These are phyloP conservation scores for Phthorimaea operculella DNA, from an alignment of 1,140 invertebrate genomes.

Conservation along the genomic window DNA sequence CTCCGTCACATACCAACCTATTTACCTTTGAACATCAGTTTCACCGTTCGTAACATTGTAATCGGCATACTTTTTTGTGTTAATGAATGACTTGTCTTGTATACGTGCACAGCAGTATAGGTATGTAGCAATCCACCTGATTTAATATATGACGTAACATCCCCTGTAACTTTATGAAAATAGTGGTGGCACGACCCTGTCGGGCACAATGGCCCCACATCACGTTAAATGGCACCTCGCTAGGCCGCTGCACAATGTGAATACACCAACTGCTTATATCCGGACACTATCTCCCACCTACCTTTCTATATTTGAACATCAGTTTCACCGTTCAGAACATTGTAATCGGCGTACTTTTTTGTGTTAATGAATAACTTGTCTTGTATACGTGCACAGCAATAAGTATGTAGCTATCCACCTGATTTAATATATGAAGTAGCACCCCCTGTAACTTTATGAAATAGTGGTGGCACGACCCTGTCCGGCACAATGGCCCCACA, in stretches of 20 bases:
- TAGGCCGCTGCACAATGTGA: background rate
- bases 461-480: background rate
- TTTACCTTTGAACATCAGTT: too few species aligned
- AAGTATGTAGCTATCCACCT: background rate
- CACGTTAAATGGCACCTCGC: background rate
- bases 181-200: background rate
- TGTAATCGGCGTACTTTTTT: too few species aligned
- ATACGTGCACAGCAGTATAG: too few species aligned
- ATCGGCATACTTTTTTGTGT: too few species aligned
- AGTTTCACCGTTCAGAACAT: background rate
- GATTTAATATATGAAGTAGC: too few species aligned
- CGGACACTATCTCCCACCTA: background rate
- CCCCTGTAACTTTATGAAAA: background rate
- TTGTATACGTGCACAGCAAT: too few species aligned
- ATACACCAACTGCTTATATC: constrained; percentile 1
- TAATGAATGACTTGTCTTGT: too few species aligned
- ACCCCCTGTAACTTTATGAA: background rate
- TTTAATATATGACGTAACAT: too few species aligned
- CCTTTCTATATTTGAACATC: background rate
- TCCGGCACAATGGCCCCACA: constrained; percentile 2
- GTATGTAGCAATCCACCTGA: too few species aligned
- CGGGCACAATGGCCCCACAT: constrained; percentile 3
- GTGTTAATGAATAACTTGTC: too few species aligned
- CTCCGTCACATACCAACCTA: too few species aligned
- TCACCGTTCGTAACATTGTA: too few species aligned